These are phyloP conservation scores for Syngnathus acus DNA, from an alignment of 2,797 vertebrate genomes.

Conservation along the genomic window DNA sequence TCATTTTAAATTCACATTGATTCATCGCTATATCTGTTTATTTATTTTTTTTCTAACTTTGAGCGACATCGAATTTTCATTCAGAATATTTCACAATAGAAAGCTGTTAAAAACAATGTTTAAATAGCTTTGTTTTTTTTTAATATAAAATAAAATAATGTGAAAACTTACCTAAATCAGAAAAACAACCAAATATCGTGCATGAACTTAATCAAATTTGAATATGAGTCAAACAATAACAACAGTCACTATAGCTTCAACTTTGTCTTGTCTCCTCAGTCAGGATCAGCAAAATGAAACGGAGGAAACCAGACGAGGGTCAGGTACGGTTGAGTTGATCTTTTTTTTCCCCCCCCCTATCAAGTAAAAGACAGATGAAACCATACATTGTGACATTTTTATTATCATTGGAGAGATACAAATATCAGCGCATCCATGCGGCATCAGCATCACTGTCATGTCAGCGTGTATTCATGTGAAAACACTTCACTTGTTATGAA, in stretches of 20 bases:
- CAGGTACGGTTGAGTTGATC: conserved; percentile 68
- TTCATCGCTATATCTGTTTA: background rate
- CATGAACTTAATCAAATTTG: background rate
- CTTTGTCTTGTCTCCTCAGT: conserved; percentile 65
- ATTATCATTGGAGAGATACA: conserved; percentile 14
- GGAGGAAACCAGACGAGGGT: conserved; percentile 89
- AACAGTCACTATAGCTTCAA: background rate
- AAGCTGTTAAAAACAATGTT: no score
- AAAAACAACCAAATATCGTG: background rate
- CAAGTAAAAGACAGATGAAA: conserved; percentile 2
- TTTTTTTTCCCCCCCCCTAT: background rate
- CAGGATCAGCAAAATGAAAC: conserved; percentile 96
- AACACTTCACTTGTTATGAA: conserved; percentile 34
- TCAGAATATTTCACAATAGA: no score
- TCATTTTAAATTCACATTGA: background rate
- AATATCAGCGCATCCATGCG: conserved; percentile 17
- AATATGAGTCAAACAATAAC: background rate
- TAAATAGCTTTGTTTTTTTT: background rate
- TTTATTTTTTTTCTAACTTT: background rate
- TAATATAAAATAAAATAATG: background rate
- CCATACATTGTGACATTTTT: conserved; percentile 23
- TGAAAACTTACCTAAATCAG: background rate
- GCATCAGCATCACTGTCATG: conserved; percentile 50
- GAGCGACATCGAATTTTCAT: background rate
- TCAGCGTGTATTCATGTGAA: conserved; percentile 44